Evolutionary conservation across 2,113 vertebrate genomes (phyloP), one percentile per base, ranked within the genome.

Genomic region (Paramormyrops kingsleyae): DNA sequence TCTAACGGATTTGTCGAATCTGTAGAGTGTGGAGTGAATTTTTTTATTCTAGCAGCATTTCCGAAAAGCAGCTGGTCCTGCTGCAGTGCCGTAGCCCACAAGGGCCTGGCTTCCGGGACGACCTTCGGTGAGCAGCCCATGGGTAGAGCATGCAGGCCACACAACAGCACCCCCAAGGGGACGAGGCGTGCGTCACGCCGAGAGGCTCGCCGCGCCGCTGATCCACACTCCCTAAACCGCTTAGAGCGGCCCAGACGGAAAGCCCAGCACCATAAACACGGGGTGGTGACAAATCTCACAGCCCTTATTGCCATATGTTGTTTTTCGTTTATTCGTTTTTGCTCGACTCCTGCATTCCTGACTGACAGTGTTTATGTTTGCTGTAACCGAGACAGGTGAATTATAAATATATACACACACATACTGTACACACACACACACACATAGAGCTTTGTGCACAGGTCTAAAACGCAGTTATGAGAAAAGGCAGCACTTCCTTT

Each of bases 351-450:
- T 5, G 47, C 24, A 27, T 50, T 46, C 46, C 13, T 49, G 83
- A 86, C 83, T 50, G 83, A 86, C 44, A 47, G 83, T 86, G n/a
- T 86, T 86, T 47, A 50, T 49, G 83, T 85, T 49, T 49, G 4
- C 15, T 85, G 83, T n/a, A 85, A 85, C 10, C n/a, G 46, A 50
- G 83, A 85, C 83, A 50, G 46, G 9, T 49, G 83, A n/a, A n/a
- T 85, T 49, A 85, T 85, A 42, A 35, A 80, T 39, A 42, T 9
- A 19, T 5, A 42, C 35, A 42, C 15, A 77, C 70, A 39, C 13
- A 19, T 0, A 17, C 83, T 44, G 27, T 46, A 47, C 24, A 5
- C 83, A 83, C 80, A n/a, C 66, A 74, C 19, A 47, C 83, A 47
- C 83, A n/a, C 44, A 47, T 6, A 0, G 17, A 50, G 44, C 44